Evolutionary conservation across 1,140 invertebrate species (phyloP).

Genomic region (Drosophila watanabei): DNA sequence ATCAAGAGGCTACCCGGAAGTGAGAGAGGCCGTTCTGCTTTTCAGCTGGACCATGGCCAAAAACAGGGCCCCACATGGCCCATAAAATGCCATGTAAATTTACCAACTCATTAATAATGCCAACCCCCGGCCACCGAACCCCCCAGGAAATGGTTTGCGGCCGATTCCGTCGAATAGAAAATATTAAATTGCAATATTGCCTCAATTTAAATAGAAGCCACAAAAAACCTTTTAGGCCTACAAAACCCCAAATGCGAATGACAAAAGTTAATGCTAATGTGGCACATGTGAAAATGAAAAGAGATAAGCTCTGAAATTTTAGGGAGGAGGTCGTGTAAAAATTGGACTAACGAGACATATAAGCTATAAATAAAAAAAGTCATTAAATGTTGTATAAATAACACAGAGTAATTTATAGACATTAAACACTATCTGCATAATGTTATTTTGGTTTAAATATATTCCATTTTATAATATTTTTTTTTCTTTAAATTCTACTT

Average conservation of each 20-base stretch:
- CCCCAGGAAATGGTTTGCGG: conserved; percentile 50
- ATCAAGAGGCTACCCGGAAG: conserved; percentile 64
- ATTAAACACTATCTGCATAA: background rate
- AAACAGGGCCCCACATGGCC: conserved; percentile 47
- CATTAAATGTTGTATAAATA: background rate
- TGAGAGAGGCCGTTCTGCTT: conserved; percentile 1
- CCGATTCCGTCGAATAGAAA: conserved; percentile 18
- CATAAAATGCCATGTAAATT: conserved; percentile 50
- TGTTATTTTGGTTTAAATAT: background rate
- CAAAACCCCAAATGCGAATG: conserved; percentile 53
- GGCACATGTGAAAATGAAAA: conserved; percentile 25
- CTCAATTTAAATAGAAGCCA: conserved; percentile 62
- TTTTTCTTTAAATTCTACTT: no score
- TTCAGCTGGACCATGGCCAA: conserved; percentile 31
- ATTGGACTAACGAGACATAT: background rate
- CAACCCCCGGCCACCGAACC: no score
- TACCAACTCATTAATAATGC: conserved; percentile 69
- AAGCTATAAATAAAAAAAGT: no score
- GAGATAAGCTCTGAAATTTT: conserved; percentile 5
- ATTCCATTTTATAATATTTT: background rate
- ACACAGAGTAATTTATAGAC: no score
- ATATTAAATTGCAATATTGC: conserved; percentile 67
- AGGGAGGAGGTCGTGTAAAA: conserved; percentile 20
- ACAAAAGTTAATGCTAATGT: conserved; percentile 68
- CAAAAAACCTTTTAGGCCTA: conserved; percentile 72